Percentiles rank a stretch among this genome's conserved stretches.
Conservation (phyloP, 2,888 invertebrate species). For the Eupeodes latifasciatus region DNA sequence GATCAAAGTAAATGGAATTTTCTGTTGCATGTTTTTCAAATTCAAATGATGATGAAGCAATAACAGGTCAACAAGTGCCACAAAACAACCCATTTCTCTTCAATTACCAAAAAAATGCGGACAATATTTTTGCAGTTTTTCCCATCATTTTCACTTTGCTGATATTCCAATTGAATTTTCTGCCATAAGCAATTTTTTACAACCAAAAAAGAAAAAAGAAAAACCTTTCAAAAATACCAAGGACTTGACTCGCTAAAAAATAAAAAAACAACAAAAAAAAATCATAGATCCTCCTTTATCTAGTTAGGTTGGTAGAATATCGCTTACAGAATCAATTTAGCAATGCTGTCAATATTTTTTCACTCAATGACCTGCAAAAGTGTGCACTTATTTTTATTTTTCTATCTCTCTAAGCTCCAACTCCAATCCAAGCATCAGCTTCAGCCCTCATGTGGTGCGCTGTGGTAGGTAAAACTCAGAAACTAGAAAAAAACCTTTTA, state of each 20-base stretch:
- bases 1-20: too few relatives aligned
- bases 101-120: too few relatives aligned
- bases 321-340: constrained; percentile 19
- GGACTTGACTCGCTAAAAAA: not conserved
- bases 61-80: too few relatives aligned
- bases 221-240: not conserved
- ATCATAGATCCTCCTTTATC: constrained; percentile 18
- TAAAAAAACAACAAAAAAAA: not conserved
- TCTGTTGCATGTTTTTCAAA: too few relatives aligned
- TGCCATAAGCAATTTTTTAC: not conserved
- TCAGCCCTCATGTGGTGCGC: not conserved
- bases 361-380: constrained; percentile 26
- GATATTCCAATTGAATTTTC: not conserved
- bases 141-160: not conserved
- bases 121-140: not conserved
- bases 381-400: not conserved
- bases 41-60: too few relatives aligned
- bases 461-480: not conserved
- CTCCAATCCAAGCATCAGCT: too few relatives aligned
- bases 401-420: too few relatives aligned
- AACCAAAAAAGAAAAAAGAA: not conserved
- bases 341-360: constrained; percentile 21
- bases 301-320: not conserved
- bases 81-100: too few relatives aligned
- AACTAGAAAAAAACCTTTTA: constrained; percentile 26